Evolutionary conservation across 2,888 invertebrate genomes (phyloP).

Genomic region (Periphyllus acericola): DNA sequence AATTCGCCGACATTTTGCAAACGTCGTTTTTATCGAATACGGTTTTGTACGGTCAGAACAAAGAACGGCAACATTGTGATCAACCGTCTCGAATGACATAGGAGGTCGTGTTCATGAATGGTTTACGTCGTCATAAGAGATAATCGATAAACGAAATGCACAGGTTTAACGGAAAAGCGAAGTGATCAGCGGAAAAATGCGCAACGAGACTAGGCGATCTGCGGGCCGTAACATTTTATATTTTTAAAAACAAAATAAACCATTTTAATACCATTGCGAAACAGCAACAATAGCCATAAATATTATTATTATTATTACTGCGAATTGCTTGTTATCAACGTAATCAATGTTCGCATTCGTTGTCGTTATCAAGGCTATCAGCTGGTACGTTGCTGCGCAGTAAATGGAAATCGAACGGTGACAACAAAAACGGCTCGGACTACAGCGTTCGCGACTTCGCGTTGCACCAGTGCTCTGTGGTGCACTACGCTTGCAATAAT

Average conservation of each 20-base stretch:
- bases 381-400: conserved; percentile 28
- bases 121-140: background rate
- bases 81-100: background rate
- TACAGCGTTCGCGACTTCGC: background rate
- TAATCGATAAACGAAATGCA: background rate
- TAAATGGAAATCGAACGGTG: background rate
- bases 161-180: background rate
- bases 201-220: background rate
- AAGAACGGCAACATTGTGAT: background rate
- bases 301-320: background rate
- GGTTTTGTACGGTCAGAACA: background rate
- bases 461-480: too few relatives aligned
- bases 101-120: too few relatives aligned
- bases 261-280: conserved; percentile 9
- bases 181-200: background rate
- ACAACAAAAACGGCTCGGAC: background rate
- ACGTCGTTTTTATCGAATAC: background rate
- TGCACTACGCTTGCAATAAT: too few relatives aligned
- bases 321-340: conserved; percentile 38
- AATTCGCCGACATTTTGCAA: conserved; percentile 82
- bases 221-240: background rate
- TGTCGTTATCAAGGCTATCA: conserved; percentile 54
- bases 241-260: background rate
- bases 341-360: conserved; percentile 21
- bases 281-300: background rate